phyloP scores from a whole-genome alignment of 1,140 invertebrate genomes.

The Leptopilina clavipes region DNA sequence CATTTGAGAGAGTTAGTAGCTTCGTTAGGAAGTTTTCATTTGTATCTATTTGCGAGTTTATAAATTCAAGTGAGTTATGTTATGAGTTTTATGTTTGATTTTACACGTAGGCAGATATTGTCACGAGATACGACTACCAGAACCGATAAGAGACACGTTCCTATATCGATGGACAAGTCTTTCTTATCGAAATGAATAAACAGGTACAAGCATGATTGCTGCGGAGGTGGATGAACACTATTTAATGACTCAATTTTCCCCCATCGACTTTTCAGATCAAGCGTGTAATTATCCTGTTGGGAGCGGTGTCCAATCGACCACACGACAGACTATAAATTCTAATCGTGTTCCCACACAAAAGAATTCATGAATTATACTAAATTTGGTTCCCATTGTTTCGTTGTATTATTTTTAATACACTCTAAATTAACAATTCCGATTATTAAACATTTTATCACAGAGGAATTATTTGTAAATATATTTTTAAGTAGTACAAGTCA shows the following conservation, averaged over 20 bases:
- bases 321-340: constrained; percentile 21
- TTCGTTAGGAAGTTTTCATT: constrained; percentile 11
- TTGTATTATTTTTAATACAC: neutral
- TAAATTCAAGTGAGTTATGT: constrained; percentile 23
- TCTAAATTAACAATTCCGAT: neutral
- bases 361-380: neutral
- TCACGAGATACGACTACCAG: constrained; percentile 17
- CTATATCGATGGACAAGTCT: constrained; percentile 31
- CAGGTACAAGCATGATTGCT: constrained; percentile 27
- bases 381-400: neutral
- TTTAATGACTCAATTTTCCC: constrained; percentile 34
- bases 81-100: too few species aligned
- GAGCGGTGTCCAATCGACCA: constrained; percentile 30
- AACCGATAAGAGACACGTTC: constrained; percentile 23
- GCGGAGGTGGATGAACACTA: constrained; percentile 32
- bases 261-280: constrained; percentile 28
- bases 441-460: too few species aligned
- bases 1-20: neutral
- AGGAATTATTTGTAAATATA: too few species aligned
- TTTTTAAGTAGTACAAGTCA: constrained; percentile 8
- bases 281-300: constrained; percentile 32
- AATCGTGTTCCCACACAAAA: neutral
- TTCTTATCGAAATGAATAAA: constrained; percentile 22
- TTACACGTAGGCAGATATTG: constrained; percentile 23
- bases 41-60: neutral